Percentiles rank a stretch among this genome's conserved stretches.
These are phyloP conservation scores for Perodicticus potto DNA, from an alignment of 2,797 vertebrate genomes.

Conservation along the genomic window DNA sequence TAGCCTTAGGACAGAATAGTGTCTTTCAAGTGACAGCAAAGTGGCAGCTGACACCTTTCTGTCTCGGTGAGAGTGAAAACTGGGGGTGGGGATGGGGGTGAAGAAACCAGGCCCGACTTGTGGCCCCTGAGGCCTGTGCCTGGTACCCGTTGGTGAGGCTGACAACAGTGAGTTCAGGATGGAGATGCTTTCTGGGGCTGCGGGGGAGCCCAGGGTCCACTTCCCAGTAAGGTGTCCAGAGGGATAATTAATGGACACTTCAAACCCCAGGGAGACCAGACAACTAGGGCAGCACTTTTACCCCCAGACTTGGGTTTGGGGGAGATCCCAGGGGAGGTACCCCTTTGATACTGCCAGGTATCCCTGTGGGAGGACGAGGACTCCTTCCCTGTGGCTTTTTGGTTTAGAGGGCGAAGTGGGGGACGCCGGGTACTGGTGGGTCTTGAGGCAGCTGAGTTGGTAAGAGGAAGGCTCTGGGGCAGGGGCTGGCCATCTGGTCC, in stretches of 20 bases:
- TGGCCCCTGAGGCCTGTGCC: not conserved
- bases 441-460: rapidly evolving
- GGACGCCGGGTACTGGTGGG: not conserved
- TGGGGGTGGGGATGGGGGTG: not conserved
- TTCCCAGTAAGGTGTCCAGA: not conserved
- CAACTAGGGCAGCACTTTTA: rapidly evolving
- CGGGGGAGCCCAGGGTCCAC: not conserved
- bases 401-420: not conserved
- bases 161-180: rapidly evolving
- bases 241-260: rapidly evolving
- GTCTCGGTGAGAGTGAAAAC: not conserved
- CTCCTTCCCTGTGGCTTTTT: no score
- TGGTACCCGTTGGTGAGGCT: not conserved
- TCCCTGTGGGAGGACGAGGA: rapidly evolving
- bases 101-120: not conserved
- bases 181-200: not conserved
- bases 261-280: not conserved
- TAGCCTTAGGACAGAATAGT: rapidly evolving
- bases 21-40: not conserved
- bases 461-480: not conserved
- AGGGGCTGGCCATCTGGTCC: not conserved
- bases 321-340: no score
- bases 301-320: rapidly evolving
- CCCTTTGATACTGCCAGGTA: no score
- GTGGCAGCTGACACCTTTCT: not conserved